Conservation (phyloP, 2,113 vertebrate species). For the Scatophagus argus region DNA sequence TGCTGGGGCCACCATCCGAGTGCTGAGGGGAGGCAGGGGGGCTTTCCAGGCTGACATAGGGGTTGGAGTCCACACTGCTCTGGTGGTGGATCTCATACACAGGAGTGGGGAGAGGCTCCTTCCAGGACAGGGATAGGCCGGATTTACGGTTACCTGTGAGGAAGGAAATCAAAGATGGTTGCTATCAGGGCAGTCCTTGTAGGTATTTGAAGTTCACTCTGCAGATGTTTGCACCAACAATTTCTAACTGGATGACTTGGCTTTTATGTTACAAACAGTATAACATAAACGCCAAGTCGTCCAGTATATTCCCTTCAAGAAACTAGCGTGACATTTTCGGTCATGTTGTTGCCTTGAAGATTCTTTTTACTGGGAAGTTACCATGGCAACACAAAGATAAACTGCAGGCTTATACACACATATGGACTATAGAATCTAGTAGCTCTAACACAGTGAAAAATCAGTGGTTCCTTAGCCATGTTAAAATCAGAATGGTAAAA, state of each 20-base stretch:
- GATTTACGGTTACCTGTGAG: conserved; percentile 86
- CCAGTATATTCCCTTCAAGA: conserved; percentile 13
- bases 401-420: conserved; percentile 19
- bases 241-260: neutral
- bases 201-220: neutral
- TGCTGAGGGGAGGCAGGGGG: conserved; percentile 88
- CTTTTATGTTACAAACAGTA: conserved; percentile 6
- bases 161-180: conserved; percentile 10
- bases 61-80: conserved; percentile 95
- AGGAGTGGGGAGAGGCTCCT: conserved; percentile 86
- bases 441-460: conserved; percentile 26
- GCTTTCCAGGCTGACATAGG: conserved; percentile 96
- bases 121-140: conserved; percentile 87
- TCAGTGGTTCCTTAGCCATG: conserved; percentile 26
- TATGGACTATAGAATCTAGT: neutral
- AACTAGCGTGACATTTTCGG: conserved; percentile 17
- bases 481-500: conserved; percentile 18
- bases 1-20: conserved; percentile 79
- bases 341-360: neutral
- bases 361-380: conserved; percentile 35
- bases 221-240: neutral
- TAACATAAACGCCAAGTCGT: no score
- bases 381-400: conserved; percentile 42
- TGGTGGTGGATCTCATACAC: conserved; percentile 87
- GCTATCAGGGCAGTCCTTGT: neutral